Conservation (phyloP, 1,140 invertebrate genomes). For the Aricia agestis region DNA sequence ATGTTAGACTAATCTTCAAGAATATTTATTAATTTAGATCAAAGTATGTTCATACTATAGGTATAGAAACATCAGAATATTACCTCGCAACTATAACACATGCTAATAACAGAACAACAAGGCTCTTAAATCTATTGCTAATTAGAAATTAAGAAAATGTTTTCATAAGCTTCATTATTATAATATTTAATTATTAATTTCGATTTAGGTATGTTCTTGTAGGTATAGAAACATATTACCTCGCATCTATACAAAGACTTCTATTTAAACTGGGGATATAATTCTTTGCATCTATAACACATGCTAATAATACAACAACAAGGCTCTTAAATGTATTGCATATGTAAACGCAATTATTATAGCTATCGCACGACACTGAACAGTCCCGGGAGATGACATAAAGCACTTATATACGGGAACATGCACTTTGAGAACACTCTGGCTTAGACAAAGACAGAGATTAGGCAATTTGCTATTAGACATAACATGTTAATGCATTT, state of each 20-base stretch:
- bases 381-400: not conserved
- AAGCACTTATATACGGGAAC: constrained; percentile 9
- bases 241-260: too few species aligned
- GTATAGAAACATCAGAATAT: too few species aligned
- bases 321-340: not conserved
- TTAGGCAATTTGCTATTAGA: not conserved
- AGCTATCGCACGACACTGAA: not conserved
- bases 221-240: too few species aligned
- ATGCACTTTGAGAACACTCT: not conserved
- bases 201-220: too few species aligned
- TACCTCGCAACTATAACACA: too few species aligned
- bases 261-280: too few species aligned
- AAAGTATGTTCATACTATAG: too few species aligned
- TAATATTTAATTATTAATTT: too few species aligned
- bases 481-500: not conserved
- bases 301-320: not conserved
- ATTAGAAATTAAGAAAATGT: too few species aligned
- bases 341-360: constrained; percentile 14
- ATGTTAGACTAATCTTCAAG: too few species aligned
- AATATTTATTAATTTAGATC: too few species aligned
- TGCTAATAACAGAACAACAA: not conserved
- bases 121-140: not conserved
- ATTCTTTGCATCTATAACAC: not conserved
- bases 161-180: too few species aligned
- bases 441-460: not conserved